Evolutionary conservation across 2,113 vertebrate genomes (phyloP).

Genomic region (Nettapus auritus): DNA sequence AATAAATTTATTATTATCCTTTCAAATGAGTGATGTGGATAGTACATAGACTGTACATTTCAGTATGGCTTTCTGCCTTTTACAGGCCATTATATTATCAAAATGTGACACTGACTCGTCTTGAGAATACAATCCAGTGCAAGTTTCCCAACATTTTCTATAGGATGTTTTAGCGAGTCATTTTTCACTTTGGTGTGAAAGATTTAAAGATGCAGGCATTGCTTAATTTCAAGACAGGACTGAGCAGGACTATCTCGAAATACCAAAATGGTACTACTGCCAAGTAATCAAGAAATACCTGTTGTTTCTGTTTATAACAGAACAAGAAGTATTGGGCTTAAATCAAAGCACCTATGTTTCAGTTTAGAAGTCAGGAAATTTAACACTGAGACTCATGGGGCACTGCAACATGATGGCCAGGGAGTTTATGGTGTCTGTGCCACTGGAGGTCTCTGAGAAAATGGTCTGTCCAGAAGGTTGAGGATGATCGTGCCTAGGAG

Average conservation of each 20-base stretch:
- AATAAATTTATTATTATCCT: neutral
- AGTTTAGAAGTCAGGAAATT: neutral
- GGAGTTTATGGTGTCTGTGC: neutral
- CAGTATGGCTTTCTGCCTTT: neutral
- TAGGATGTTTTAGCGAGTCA: neutral
- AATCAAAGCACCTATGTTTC: neutral
- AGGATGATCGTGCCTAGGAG: neutral
- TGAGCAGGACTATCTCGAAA: neutral
- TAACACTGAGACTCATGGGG: accelerated
- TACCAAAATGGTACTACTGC: neutral
- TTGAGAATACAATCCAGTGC: neutral
- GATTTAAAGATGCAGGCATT: neutral
- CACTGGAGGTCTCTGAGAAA: neutral
- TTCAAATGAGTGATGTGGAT: neutral
- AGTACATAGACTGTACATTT: neutral
- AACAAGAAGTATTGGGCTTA: neutral
- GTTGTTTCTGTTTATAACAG: neutral
- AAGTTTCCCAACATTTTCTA: neutral
- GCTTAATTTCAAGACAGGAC: neutral
- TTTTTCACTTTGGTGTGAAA: neutral
- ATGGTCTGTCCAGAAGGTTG: neutral
- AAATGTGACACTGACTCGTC: neutral
- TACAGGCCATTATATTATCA: neutral
- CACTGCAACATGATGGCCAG: neutral
- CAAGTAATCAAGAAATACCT: neutral